Percentiles rank a stretch among this genome's conserved stretches.
Evolutionary conservation across 37 sponge, comb jelly and placozoan species (phyloP).

Genomic region (Theonella swinhoei): DNA sequence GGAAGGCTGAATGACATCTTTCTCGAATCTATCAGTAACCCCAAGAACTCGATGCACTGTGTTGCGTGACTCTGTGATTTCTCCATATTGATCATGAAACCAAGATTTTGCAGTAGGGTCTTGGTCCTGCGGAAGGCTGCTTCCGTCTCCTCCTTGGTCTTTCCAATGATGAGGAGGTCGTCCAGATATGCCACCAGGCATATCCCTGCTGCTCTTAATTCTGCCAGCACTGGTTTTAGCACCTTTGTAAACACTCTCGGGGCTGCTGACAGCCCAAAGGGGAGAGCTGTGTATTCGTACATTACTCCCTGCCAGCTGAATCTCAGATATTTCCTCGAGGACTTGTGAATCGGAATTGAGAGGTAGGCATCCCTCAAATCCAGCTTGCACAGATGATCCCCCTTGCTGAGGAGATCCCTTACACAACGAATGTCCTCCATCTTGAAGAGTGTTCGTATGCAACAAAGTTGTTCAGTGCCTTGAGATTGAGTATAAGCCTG

Average conservation of each 20-base stretch:
- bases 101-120: conserved; percentile 37
- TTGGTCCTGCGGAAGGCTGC: neutral
- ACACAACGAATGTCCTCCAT: conserved; percentile 19
- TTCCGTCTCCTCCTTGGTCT: conserved; percentile 8
- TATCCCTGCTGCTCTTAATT: neutral
- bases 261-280: too few relatives aligned
- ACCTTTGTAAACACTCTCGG: conserved; percentile 21
- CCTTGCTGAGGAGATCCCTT: conserved; percentile 13
- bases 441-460: conserved; percentile 21
- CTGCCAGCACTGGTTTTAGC: conserved; percentile 34
- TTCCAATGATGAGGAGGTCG: conserved; percentile 22
- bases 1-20: conserved; percentile 29
- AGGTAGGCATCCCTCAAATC: conserved; percentile 42
- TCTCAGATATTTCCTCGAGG: conserved; percentile 9
- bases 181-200: conserved; percentile 19
- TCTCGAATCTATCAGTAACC: conserved; percentile 28
- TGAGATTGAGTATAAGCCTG: conserved; percentile 16
- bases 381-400: conserved; percentile 12
- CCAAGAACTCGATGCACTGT: conserved; percentile 57
- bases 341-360: neutral
- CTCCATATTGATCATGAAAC: conserved; percentile 39
- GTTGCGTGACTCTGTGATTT: conserved; percentile 17
- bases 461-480: neutral
- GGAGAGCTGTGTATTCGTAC: conserved; percentile 17
- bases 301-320: conserved; percentile 6